Base-by-base conservation (phyloP, 1,140 invertebrate genomes). In the Hyposmocoma kahamanoa region DNA sequence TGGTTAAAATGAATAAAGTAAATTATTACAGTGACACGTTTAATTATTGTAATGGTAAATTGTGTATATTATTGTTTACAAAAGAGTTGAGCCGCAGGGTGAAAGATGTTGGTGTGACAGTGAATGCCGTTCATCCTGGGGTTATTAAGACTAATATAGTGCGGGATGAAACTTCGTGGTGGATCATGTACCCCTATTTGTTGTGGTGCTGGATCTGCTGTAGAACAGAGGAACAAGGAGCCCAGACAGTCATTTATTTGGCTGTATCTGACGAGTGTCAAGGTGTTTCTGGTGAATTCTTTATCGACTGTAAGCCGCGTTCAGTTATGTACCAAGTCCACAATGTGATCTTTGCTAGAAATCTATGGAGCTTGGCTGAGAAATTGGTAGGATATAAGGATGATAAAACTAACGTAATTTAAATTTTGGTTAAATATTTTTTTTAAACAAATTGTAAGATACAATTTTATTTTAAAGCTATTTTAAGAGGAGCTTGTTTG, bases 241-340 rank as follows among this genome's bases (percentile, higher is more conserved):
- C 90, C 8, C 89, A 90, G 50, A 89, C 89, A 10, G 69, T 78
- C 0, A 71, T 91, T n/a, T 83, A 87, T 64, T 60, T 88, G 20
- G 88, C 88, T 3, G 76, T 89, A 0, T 70, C 80, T 28, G 79
- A 86, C 6, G 82, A 88, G 43, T 51, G 90, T 2, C 72, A 78
- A 18, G 63, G 75, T 3, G 63, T 87, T 1, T 84, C 73, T 11
- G 91, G 90, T 2, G 78, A 85, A 55, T 90, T 90, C 64, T 91
- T 89, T 55, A 56, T 67, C 0, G 88, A 91, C 47, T 90, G 90
- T 62, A 61, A 67, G 28, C 56, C 62, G 43, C 51, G 47, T 3
- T 60, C 28, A n/a, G 53, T 68, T 30, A 65, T 71, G 5, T 52
- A 56, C n/a, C 47, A 56, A 32, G 72, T 68, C 6, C 43, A 59